phyloP scores from a whole-genome alignment of 1,140 invertebrate species.

The Caenorhabditis latens region DNA sequence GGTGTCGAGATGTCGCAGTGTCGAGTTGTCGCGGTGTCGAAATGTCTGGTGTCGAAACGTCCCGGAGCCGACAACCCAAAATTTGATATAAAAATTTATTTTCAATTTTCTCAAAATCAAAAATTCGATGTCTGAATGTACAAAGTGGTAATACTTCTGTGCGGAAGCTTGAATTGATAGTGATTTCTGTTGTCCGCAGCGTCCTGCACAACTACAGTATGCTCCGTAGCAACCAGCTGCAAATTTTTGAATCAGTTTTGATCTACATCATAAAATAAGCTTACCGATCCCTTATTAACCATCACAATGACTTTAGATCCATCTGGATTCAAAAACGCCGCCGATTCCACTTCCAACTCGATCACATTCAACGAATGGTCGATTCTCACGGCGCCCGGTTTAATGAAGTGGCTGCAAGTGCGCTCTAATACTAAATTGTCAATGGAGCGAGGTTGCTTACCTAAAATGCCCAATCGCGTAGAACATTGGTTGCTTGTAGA shows the following conservation, averaged over 20 bases:
- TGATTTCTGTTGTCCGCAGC: conserved; percentile 8
- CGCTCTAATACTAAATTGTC: background rate
- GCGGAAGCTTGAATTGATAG: conserved; percentile 29
- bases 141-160: conserved; percentile 19
- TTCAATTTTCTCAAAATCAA: background rate
- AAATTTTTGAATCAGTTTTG: background rate
- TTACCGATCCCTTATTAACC: conserved; percentile 20
- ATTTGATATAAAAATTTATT: no score
- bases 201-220: conserved; percentile 30
- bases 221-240: conserved; percentile 7
- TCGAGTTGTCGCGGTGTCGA: no score
- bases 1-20: no score
- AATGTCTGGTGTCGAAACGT: no score
- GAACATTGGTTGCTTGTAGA: conserved; percentile 64
- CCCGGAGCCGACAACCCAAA: no score
- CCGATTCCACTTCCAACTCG: conserved; percentile 19
- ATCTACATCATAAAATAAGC: background rate
- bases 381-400: conserved; percentile 22
- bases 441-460: background rate
- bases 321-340: conserved; percentile 33
- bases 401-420: conserved; percentile 28
- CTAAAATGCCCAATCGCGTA: conserved; percentile 63
- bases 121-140: conserved; percentile 37
- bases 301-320: conserved; percentile 30
- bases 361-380: conserved; percentile 22